Conservation (phyloP, 2,888 invertebrate species). For the Pinctada fucata region DNA sequence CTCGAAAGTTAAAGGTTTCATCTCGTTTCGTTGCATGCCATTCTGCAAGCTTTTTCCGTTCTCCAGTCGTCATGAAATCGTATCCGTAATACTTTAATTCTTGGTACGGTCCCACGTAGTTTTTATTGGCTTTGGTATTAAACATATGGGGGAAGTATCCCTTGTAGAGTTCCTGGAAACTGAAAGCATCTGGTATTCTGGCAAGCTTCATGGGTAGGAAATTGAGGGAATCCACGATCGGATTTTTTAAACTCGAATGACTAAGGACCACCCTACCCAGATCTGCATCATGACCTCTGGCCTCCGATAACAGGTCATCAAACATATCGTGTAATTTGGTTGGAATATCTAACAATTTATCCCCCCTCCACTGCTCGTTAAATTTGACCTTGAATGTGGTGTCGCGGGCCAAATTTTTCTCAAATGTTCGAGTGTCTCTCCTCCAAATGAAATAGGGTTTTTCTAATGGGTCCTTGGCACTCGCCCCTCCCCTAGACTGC, state of each 20-base stretch:
- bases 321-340: slow-evolving; percentile 20
- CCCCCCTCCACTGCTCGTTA: slow-evolving; percentile 12
- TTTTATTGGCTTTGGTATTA: slow-evolving; percentile 27
- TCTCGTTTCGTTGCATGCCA: not conserved
- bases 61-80: slow-evolving; percentile 8
- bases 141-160: slow-evolving; percentile 44
- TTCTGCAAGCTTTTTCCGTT: slow-evolving; percentile 1
- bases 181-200: slow-evolving; percentile 37
- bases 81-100: not conserved
- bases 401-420: slow-evolving; percentile 20
- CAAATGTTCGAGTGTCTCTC: slow-evolving; percentile 20
- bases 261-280: slow-evolving; percentile 21
- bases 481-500: not conserved
- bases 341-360: slow-evolving; percentile 18
- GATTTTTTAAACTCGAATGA: slow-evolving; percentile 13
- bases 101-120: slow-evolving; percentile 31
- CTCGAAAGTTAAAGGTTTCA: slow-evolving; percentile 45
- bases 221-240: slow-evolving; percentile 7
- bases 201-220: slow-evolving; percentile 2
- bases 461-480: slow-evolving; percentile 9
- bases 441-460: slow-evolving; percentile 13
- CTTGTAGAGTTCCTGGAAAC: slow-evolving; percentile 28
- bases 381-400: slow-evolving; percentile 22
- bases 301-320: slow-evolving; percentile 30
- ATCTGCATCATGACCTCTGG: slow-evolving; percentile 29